Conservation (phyloP, 1,140 invertebrate species). For the Drosophila mojavensis region DNA sequence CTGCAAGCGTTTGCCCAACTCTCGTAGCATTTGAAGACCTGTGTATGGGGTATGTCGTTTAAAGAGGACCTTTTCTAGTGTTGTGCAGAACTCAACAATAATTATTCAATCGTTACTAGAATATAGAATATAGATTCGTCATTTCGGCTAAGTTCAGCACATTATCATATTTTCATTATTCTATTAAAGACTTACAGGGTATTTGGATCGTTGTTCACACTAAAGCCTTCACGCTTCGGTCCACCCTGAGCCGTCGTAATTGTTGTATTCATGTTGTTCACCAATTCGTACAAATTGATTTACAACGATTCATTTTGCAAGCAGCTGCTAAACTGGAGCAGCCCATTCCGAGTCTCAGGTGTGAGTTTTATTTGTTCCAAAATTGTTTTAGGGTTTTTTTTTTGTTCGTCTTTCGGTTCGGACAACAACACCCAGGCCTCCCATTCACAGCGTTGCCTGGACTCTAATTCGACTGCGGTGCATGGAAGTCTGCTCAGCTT, state of each 20-base stretch:
- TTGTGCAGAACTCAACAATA: neutral
- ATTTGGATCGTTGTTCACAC: neutral
- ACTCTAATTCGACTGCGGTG: conserved; percentile 25
- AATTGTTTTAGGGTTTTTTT: conserved; percentile 54
- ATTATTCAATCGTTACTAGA: neutral
- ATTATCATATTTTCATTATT: too few relatives aligned
- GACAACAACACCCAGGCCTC: neutral
- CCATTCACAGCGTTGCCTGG: conserved; percentile 27
- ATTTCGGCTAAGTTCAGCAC: too few relatives aligned
- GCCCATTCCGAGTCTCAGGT: conserved; percentile 53
- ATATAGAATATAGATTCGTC: too few relatives aligned
- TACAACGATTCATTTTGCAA: conserved; percentile 71
- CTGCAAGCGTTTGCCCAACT: neutral
- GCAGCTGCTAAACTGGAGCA: conserved; percentile 1
- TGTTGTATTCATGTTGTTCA: conserved; percentile 55
- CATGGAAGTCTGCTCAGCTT: conserved; percentile 63
- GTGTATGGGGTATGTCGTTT: neutral
- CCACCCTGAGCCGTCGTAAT: conserved; percentile 64
- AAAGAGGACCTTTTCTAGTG: neutral
- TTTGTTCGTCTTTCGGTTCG: neutral
- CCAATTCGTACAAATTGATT: conserved; percentile 73
- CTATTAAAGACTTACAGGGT: neutral
- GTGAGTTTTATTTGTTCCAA: conserved; percentile 74
- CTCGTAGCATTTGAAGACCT: neutral
- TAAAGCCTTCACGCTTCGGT: conserved; percentile 25